Base-by-base conservation (phyloP, 64 coral and sea anemone genomes). In the Montipora capricornis region DNA sequence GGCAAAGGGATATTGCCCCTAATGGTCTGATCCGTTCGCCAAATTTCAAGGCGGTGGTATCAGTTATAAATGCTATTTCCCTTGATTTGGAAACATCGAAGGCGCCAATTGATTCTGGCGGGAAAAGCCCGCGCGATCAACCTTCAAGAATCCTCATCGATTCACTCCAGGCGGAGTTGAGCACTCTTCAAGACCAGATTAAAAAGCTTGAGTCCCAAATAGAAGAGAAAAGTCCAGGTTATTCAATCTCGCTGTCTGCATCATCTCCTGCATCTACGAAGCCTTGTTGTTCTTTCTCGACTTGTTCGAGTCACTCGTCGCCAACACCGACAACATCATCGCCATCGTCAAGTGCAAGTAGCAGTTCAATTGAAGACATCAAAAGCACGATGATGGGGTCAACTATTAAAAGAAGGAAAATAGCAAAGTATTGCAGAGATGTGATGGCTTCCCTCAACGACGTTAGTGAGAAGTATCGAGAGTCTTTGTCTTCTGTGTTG, bases 291-390 rank as follows among this genome's bases (percentile, higher is more conserved):
- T 17, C 49, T 9, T 57, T 20, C 3, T 12, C 51, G 13, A 3
- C 16, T 20, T 20, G 5, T 17, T 60, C 49, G 20, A 22, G 47
- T 9, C 49, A 17, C 4, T 60, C 49, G 4, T 58, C 49, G 19
- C 47, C 81, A 67, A 20, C 37, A 37, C 37, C 37, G 37, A 37
- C 1, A 1, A 1, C 37, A 37, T 37, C 57, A 26, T 45, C 68
- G 10, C 5, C 64, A 3, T 74, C 47, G 13, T 8, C 16, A 46
- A 48, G 6, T n/a, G 13, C 45, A 55, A 55, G 52, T 16, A 14
- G 19, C 47, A 75, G 73, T 50, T 12, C 47, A 14, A 88, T 89
- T 6, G 87, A 77, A 8, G 87, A 89, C 15, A 89, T 75, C 13
- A 7, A 29, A 15, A 89, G 29, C 52, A 20, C 19, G 26, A 2